phyloP scores from a whole-genome alignment of 2,113 vertebrate genomes.

The Amphiprion percula region DNA sequence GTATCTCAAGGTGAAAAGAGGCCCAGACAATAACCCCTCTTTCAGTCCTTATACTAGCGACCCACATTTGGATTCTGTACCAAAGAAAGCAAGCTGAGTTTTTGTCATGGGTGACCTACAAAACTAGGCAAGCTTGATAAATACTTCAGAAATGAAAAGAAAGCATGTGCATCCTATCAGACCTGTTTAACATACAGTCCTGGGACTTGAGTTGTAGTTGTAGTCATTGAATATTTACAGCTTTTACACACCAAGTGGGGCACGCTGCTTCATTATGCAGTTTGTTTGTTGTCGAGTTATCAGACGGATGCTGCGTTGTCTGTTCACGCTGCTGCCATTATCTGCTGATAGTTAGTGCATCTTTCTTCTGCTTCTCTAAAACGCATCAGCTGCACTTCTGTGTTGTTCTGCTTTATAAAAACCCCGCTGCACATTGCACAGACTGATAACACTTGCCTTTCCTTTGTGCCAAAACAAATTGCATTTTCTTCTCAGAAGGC shows the following conservation, averaged over 20 bases:
- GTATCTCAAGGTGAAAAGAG: slow-evolving; percentile 74
- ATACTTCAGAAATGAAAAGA: slow-evolving; percentile 76
- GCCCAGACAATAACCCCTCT: slow-evolving; percentile 70
- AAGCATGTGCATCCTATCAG: slow-evolving; percentile 46
- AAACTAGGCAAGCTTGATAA: slow-evolving; percentile 81
- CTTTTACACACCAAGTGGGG: slow-evolving; percentile 65
- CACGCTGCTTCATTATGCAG: slow-evolving; percentile 74
- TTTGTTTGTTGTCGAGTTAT: slow-evolving; percentile 72
- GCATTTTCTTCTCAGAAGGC: slow-evolving; percentile 18
- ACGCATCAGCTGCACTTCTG: not conserved
- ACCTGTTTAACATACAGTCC: slow-evolving; percentile 64
- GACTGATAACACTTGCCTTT: slow-evolving; percentile 13
- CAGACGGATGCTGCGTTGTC: slow-evolving; percentile 29
- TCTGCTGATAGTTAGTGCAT: slow-evolving; percentile 27
- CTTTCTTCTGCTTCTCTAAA: not conserved
- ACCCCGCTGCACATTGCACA: not conserved
- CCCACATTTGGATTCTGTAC: slow-evolving; percentile 78
- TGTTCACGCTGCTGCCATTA: slow-evolving; percentile 39
- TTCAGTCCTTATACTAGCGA: slow-evolving; percentile 63
- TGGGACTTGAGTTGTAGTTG: slow-evolving; percentile 72
- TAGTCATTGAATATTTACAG: slow-evolving; percentile 76
- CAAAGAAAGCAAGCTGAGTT: slow-evolving; percentile 67
- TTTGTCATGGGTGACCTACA: slow-evolving; percentile 83
- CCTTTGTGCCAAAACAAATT: slow-evolving; percentile 19
- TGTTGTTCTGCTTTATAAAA: slow-evolving; percentile 14